Conservation (phyloP, 2,113 vertebrate genomes). For the Gallinago undulata region DNA sequence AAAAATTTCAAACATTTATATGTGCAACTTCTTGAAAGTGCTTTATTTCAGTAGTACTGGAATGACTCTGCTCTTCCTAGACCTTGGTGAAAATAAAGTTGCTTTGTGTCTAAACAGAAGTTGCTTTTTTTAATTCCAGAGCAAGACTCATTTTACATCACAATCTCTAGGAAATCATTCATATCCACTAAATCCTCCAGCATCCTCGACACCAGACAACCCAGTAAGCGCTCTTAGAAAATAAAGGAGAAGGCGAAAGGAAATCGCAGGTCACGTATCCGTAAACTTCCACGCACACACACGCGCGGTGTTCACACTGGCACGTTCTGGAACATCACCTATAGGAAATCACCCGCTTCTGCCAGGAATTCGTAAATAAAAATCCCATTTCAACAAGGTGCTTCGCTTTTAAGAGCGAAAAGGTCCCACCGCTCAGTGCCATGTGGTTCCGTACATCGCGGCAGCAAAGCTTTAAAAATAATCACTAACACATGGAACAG, state of each 20-base stretch:
- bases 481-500: slow-evolving; percentile 8
- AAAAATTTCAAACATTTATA: neutral
- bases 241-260: neutral
- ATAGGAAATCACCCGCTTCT: neutral
- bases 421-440: neutral
- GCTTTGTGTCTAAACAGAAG: neutral
- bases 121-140: neutral
- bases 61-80: neutral
- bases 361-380: neutral
- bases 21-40: neutral
- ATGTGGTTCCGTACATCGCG: neutral
- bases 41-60: neutral
- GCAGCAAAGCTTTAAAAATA: slow-evolving; percentile 5
- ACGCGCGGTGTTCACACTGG: neutral
- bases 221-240: neutral
- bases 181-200: neutral
- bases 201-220: neutral
- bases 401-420: neutral
- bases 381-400: neutral
- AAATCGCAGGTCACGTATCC: neutral
- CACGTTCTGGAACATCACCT: neutral
- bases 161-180: neutral
- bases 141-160: neutral
- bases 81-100: neutral
- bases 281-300: neutral